Evolutionary conservation across 2,888 invertebrate genomes (phyloP), one percentile per base, ranked within the genome.

Genomic region (Hypercompe scribonia): DNA sequence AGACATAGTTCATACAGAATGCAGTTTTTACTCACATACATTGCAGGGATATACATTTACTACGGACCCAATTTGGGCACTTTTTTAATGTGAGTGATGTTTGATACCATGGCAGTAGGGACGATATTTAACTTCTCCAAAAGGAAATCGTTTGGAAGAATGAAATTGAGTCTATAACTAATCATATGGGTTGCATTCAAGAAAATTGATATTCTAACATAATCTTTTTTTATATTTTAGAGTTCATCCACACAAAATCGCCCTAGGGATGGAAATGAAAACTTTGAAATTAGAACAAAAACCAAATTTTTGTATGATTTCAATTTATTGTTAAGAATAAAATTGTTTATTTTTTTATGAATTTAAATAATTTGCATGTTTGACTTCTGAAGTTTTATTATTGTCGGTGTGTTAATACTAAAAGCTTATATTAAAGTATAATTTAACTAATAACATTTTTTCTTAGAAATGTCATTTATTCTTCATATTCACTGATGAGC

Each of bases 331-430:
- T 24, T 67, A 33, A 63, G 39, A 63, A 50, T 67, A 33, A 68
- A 33, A 68, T 58, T 68, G n/a, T 54, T 21, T 66, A 65, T 39
- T 72, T 31, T 61, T 63, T 34, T 15, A 68, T 68, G 36, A 64
- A 64, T 72, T 68, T 15, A 68, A 68, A 72, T 67, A 63, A 63
- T 72, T 54, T 68, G 69, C 61, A 46, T 34, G 36, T 81, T 76
- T 65, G 64, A 70, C 39, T 65, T 67, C 63, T 36, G 70, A 65
- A 39, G 74, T 73, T 73, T 58, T 76, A 66, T 71, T 24, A 58
- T 46, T 64, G 54, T 71, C 39, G 69, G 75, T 81, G 70, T 81
- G 76, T 70, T 70, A 78, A 68, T 75, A 42, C 4, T 80, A 80
- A 82, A 69, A 70, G 80, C 73, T 80, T 79, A 78, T 11, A 24